Percentiles rank a stretch among this genome's conserved stretches.
These are phyloP conservation scores for Emmelina monodactyla DNA, from an alignment of 2,888 invertebrate genomes.

Conservation along the genomic window DNA sequence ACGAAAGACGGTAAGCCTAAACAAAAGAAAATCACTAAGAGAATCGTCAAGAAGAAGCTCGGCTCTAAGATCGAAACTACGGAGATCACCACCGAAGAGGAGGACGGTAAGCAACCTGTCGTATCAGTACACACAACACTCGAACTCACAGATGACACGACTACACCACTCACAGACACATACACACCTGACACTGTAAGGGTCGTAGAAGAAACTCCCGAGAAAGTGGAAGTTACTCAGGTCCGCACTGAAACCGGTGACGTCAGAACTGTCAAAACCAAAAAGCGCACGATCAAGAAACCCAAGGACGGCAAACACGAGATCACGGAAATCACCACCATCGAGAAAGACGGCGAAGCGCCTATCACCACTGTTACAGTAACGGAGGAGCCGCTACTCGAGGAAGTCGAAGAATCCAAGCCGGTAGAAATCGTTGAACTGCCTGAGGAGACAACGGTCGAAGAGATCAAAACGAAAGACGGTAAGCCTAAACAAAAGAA, in stretches of 20 bases:
- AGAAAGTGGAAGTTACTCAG: constrained; percentile 15
- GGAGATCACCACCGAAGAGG: constrained; percentile 26
- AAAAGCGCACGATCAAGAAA: constrained; percentile 22
- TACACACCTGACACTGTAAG: constrained; percentile 9
- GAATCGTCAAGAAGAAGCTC: constrained; percentile 22
- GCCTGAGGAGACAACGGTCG: constrained; percentile 29
- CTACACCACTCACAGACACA: constrained; percentile 20
- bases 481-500: constrained; percentile 28
- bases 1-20: constrained; percentile 21
- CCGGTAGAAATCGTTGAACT: constrained; percentile 24
- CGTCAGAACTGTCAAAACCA: constrained; percentile 23
- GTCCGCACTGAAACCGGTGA: constrained; percentile 17
- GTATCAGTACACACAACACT: constrained; percentile 15
- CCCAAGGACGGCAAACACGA: constrained; percentile 17
- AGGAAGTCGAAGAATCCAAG: constrained; percentile 7
- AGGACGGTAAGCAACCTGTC: constrained; percentile 19
- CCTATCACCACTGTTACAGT: constrained; percentile 19
- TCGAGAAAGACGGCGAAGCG: constrained; percentile 24
- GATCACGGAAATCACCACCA: constrained; percentile 14
- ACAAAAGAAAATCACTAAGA: constrained; percentile 20
- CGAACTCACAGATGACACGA: constrained; percentile 8
- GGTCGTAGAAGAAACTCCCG: constrained; percentile 13
- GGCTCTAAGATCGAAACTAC: constrained; percentile 27
- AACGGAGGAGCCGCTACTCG: neutral
- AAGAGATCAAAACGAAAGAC: constrained; percentile 23